Evolutionary conservation across 2,888 invertebrate species (phyloP), one percentile per base, ranked within the genome.

Genomic region (Zelleria hepariella): DNA sequence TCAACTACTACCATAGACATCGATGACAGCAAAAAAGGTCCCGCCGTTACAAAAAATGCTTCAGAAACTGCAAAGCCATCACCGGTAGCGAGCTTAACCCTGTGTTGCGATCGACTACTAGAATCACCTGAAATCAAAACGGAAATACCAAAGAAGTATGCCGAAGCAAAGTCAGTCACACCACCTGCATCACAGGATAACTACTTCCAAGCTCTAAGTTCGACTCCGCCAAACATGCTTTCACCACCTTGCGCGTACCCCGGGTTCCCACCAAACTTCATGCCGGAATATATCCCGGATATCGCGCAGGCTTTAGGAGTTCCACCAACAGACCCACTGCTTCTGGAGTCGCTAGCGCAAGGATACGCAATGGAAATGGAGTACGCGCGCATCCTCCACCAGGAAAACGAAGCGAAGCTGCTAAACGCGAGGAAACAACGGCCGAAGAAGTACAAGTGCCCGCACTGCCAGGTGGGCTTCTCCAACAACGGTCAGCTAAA

Each of bases 401-500:
- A 94, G 77, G 94, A 94, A 69, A 93, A 93, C 62, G 93, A 93
- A 69, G 87, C 92, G 0, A 93, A 93, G 71, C 79, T 92, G 0
- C 67, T 93, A 3, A 93, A 92, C 68, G 86, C 92, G 0, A 90
- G 93, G 65, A 95, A 96, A 70, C 93, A 95, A 67, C 90, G 96
- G 0, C 97, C 97, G 1, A 96, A 96, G 80, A 96, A 96, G 73
- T 98, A 97, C 80, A 93, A 95, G 66, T 98, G 98, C 71, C 94
- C 95, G 0, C 94, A 96, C 70, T 97, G 97, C 74, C 92, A 95
- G 67, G 95, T 96, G 0, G 96, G 95, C 0, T 97, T 97, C 77
- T 96, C 96, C n/a, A 97, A 97, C 77, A 97, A 96, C 78, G 97
- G 97, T 0, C 97, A 97, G 69, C 85, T 97, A 0, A 96, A 95